Evolutionary conservation across 2,113 vertebrate species (phyloP), one percentile per base, ranked within the genome.

Genomic region (Sinocyclocheilus anshuiensis): DNA sequence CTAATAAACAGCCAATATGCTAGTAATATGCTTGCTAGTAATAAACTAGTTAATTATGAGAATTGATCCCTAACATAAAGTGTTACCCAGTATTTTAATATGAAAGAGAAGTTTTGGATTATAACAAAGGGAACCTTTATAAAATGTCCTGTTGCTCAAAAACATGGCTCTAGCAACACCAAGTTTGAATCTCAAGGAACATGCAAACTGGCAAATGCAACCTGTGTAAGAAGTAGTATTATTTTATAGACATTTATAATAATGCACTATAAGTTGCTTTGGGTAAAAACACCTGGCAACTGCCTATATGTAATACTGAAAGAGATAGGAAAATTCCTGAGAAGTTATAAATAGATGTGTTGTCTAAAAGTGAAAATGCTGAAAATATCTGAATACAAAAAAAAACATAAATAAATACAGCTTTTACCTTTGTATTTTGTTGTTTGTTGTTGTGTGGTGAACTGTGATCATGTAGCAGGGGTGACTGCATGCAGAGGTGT

Each of bases 401-500:
- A 74, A 50, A 83, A 86, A 69, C 0, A 61, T n/a, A 79, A 61
- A 81, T 80, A 26, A 57, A 85, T 87, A 63, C 20, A 0, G 22
- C 10, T 36, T n/a, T 24, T 75, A 7, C 24, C 33, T 74, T 59
- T 42, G 48, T 59, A 20, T 50, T 53, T 42, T 83, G 48, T 69
- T 20, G 42, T 69, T 39, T 78, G 63, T 53, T 67, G 42, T 85
- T 78, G 20, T 53, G 20, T 50, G 39, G 11, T 85, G 61, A 69
- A 79, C 33, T 39, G 33, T 59, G 29, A 77, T 48, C n/a, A 26
- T 63, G 57, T 61, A 39, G 55, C 15, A 82, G 57, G 24, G 15
- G 6, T 39, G 57, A 63, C 77, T 42, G 13, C 57, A 80, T 39
- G 87, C 88, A 79, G 83, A 81, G 88, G 83, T 87, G 36, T 90